These are phyloP conservation scores for Acrocephalus kingi DNA, from an alignment of 2,113 vertebrate genomes.

Conservation along the genomic window DNA sequence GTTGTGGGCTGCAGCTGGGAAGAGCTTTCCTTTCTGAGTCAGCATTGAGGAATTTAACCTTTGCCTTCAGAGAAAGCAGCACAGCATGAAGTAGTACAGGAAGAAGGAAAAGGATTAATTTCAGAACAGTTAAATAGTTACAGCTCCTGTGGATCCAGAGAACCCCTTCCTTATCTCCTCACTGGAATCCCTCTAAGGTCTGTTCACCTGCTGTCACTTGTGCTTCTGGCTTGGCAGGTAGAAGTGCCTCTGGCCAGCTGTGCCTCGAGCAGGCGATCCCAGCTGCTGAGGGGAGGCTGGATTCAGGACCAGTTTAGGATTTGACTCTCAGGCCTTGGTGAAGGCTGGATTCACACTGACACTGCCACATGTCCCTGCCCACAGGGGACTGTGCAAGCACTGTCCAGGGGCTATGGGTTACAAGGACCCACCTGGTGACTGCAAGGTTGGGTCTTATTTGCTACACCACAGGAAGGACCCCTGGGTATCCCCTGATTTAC, in stretches of 20 bases:
- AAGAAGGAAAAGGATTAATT: not conserved
- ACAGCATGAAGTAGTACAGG: not conserved
- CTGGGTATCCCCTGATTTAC: not conserved
- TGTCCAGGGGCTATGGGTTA: not conserved
- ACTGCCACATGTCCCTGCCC: not conserved
- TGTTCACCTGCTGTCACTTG: not conserved
- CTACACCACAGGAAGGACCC: rapidly evolving
- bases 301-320: not conserved
- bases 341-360: not conserved
- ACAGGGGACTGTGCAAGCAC: rapidly evolving
- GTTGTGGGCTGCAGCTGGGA: not conserved
- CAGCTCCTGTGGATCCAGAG: not conserved
- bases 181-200: rapidly evolving
- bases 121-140: not conserved
- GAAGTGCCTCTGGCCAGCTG: not conserved
- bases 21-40: not conserved
- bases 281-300: not conserved
- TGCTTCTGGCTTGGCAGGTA: not conserved
- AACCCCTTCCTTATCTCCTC: not conserved
- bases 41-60: not conserved
- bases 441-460: not conserved
- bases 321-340: not conserved
- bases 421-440: not conserved
- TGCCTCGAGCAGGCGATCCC: rapidly evolving
- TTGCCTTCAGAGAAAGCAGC: not conserved